Base-by-base conservation (phyloP, 2,113 vertebrate species). In the Calyptommatus sinebrachiatus region DNA sequence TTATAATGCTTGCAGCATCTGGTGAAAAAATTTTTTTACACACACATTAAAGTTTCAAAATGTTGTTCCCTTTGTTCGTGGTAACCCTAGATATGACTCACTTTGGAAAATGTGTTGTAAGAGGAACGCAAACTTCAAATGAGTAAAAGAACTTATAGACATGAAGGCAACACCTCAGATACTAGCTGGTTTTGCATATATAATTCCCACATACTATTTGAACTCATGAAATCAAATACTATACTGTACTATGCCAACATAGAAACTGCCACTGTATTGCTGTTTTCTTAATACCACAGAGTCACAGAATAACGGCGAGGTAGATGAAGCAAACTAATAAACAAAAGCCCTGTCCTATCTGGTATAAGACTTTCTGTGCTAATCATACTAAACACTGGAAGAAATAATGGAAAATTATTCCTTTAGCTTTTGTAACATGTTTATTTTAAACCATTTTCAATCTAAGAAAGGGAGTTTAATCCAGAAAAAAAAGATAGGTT, bases 61-160 rank as follows among this genome's bases (percentile, higher is more conserved):
- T 41, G 35, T 41, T 41, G 35, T 41, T 41, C 35, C 35, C 35
- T 41, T 41, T 41, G 35, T 41, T 41, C 5, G 35, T 41, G 35
- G 35, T 41, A 41, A 41, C 35, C 35, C 35, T 41, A 41, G 35
- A 41, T 57, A 45, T 16, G 67, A 71, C 41, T 77, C 29, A 72
- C 29, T 84, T 79, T 84, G 77, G 78, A 85, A 78, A 81, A 53
- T 78, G 69, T 8, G 66, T 50, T 76, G 0, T 76, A 75, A 69
- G 77, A 62, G 79, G 85, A 62, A 88, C 76, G 74, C 65, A 74
- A 75, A 80, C 72, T 88, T 35, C 2, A 14, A 81, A 80, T 83
- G 73, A 73, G 73, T 85, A 73, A 82, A 85, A 88, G 84, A 69
- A 24, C 60, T 21, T 31, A 35, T 61, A 45, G 65, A 78, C 31